Evolutionary conservation across 2,113 vertebrate species (phyloP).

Genomic region (Crotalus tigris): DNA sequence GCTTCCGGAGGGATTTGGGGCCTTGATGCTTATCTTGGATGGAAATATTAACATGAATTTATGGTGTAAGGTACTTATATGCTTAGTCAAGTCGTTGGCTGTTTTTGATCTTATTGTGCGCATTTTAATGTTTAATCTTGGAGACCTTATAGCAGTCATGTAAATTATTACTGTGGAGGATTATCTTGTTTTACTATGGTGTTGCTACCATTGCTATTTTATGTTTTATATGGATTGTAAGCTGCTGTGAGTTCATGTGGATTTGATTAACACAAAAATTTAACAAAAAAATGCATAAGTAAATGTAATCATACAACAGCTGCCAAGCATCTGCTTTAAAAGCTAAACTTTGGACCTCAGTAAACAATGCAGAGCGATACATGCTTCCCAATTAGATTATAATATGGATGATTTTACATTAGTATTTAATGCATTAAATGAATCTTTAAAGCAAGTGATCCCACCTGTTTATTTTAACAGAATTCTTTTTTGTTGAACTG

Average conservation of each 20-base stretch:
- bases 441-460: neutral
- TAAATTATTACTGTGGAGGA: neutral
- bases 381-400: neutral
- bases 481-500: neutral
- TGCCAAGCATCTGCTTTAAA: neutral
- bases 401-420: slow-evolving; percentile 9
- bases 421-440: neutral
- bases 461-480: neutral
- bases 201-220: no score
- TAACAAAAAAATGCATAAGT: neutral
- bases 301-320: neutral
- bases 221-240: neutral
- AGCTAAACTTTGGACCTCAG: neutral
- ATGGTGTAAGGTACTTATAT: neutral
- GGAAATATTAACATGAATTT: neutral
- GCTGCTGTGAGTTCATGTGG: neutral
- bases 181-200: neutral
- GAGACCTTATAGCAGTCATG: neutral
- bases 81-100: neutral
- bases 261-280: neutral
- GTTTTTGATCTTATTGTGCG: neutral
- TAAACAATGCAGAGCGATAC: neutral
- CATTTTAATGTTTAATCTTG: neutral
- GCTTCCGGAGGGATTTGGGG: neutral
- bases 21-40: neutral